Conservation (phyloP, 2,888 invertebrate species). For the Nycteola revayana region DNA sequence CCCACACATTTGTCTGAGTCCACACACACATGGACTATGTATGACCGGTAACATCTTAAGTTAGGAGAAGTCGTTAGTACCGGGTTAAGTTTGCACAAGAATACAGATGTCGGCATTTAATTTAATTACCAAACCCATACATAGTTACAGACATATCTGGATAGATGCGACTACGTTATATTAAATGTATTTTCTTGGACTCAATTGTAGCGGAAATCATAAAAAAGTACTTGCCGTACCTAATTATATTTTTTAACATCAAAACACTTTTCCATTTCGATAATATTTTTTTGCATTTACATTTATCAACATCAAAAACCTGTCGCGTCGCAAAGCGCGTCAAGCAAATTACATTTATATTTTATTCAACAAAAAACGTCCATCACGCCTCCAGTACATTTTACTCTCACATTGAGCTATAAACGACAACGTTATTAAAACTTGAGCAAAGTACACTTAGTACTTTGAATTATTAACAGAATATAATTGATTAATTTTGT, state of each 20-base stretch:
- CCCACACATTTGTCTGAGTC: conserved; percentile 31
- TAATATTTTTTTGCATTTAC: conserved; percentile 8
- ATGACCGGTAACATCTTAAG: neutral
- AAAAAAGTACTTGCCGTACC: too few species aligned
- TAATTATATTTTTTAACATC: neutral
- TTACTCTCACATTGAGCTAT: conserved; percentile 18
- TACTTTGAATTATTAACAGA: conserved; percentile 3
- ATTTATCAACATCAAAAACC: conserved; percentile 13
- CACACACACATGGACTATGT: conserved; percentile 10
- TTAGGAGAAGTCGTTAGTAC: conserved; percentile 6
- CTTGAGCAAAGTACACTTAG: conserved; percentile 7
- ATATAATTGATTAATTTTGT: conserved; percentile 7
- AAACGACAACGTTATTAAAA: conserved; percentile 17
- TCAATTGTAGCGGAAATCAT: too few species aligned
- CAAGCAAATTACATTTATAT: conserved; percentile 24
- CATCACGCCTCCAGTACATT: conserved; percentile 15
- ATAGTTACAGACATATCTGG: too few species aligned
- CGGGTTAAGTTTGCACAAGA: neutral
- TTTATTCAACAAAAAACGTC: conserved; percentile 27
- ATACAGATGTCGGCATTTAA: too few species aligned
- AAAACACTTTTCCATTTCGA: neutral
- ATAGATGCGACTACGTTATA: too few species aligned
- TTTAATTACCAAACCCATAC: too few species aligned
- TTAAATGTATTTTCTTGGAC: too few species aligned
- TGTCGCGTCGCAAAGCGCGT: conserved; percentile 7